Percentiles rank a stretch among this genome's conserved stretches.
phyloP scores from a whole-genome alignment of 1,140 invertebrate genomes.

The Apis laboriosa region DNA sequence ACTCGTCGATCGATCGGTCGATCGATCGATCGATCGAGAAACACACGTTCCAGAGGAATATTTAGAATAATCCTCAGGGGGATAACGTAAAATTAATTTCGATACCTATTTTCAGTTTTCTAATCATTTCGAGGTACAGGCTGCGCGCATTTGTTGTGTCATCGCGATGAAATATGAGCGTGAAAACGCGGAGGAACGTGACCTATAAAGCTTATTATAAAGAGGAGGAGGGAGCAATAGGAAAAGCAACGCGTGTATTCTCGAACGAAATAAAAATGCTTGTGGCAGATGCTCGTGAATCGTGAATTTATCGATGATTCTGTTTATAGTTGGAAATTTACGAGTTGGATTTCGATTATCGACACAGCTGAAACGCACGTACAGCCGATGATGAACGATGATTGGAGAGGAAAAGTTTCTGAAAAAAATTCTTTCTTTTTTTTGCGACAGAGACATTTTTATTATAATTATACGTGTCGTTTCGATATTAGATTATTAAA shows the following conservation, averaged over 20 bases:
- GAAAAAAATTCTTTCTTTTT: not conserved
- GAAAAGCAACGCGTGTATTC: not conserved
- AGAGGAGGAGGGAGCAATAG: no score
- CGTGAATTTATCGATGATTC: not conserved
- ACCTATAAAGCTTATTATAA: not conserved
- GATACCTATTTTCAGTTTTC: no score
- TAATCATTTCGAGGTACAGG: no score
- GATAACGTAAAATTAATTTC: no score
- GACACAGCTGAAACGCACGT: not conserved
- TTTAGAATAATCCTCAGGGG: no score
- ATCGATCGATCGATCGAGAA: no score
- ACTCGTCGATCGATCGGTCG: no score
- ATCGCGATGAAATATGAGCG: not conserved
- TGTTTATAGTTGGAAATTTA: conserved; percentile 1
- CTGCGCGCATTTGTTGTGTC: not conserved
- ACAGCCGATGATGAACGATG: not conserved
- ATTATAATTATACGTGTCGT: no score
- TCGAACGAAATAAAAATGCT: not conserved
- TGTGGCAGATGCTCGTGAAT: not conserved
- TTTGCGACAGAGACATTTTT: no score
- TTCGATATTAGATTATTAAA: no score
- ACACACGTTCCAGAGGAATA: no score
- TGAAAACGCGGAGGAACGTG: not conserved
- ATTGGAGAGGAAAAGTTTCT: not conserved
- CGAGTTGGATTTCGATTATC: not conserved